Base-by-base conservation (phyloP, 2,797 vertebrate species). In the Xerus rutilus region DNA sequence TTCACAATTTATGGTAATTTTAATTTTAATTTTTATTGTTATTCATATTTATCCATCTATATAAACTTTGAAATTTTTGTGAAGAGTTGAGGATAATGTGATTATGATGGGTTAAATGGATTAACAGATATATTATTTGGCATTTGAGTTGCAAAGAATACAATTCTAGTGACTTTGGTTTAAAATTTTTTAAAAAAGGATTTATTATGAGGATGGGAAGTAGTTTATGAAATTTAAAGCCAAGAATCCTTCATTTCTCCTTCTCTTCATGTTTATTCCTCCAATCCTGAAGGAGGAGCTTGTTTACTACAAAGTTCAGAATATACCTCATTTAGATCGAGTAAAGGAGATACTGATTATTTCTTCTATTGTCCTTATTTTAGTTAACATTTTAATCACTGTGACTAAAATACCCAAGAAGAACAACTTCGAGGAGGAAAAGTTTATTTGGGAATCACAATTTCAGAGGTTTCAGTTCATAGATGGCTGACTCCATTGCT, bases 131-230 rank as follows among this genome's bases (percentile, higher is more conserved):
- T 35, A 65, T 84, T 78, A 77, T 85, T 79, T 91, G 45, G 32
- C 54, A 49, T 82, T 45, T 93, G 70, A 89, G 70, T 81, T 86
- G 54, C 65, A 89, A 91, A 91, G 86, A 88, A 85, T 83, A 86
- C 78, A 85, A 91, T 25, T 5, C 35, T 39, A 21, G 69, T 77
- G 32, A 4, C 20, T 94, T 28, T 92, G 39, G 45, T 32, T 59
- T 67, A n/a, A 67, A 32, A 79, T 59, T 23, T 25, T 62, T 62
- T 25, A 10, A 62, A 62, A 25, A 25, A 5, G 12, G 49, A 64
- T 64, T 86, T 85, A 78, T 87, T 79, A 49, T 69, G 23, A 78
- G 4, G 69, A 64, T 78, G 59, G 86, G 11, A 3, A 21, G 0
- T 57, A 77, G n/a, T 85, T 95, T 9, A 74, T 86, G 49, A 89